Conservation (phyloP, 2,888 invertebrate species). For the Tetropium fuscum region DNA sequence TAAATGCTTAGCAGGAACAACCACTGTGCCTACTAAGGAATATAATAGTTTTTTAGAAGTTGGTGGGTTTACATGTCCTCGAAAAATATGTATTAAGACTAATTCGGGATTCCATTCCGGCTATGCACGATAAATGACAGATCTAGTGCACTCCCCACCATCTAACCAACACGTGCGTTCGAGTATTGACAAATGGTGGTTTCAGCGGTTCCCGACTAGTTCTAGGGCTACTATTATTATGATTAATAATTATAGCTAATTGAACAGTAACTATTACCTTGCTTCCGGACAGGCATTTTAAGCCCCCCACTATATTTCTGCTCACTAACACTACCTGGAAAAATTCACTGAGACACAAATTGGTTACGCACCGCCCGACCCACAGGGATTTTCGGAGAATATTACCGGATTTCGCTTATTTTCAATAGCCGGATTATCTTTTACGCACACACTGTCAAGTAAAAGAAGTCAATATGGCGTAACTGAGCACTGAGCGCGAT, state of each 20-base stretch:
- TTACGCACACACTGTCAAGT: constrained; percentile 39
- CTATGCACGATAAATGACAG: too few relatives aligned
- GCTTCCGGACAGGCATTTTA: constrained; percentile 81
- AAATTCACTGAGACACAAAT: constrained; percentile 37
- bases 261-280: constrained; percentile 68
- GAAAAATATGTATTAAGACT: too few relatives aligned
- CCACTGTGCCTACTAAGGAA: too few relatives aligned
- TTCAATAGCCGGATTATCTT: constrained; percentile 26
- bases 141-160: constrained; percentile 21
- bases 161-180: constrained; percentile 45
- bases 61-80: too few relatives aligned
- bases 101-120: too few relatives aligned
- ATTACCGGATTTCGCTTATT: neutral
- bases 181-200: constrained; percentile 39
- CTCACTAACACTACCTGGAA: constrained; percentile 35
- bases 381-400: neutral
- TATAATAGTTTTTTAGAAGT: too few relatives aligned
- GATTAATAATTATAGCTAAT: constrained; percentile 7
- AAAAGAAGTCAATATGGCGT: constrained; percentile 54
- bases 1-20: too few relatives aligned
- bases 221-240: neutral
- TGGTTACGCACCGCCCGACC: neutral
- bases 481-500: constrained; percentile 68
- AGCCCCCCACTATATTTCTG: constrained; percentile 3
- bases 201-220: neutral